Evolutionary conservation across 2,888 invertebrate genomes (phyloP).

Genomic region (Sminthurinus aureus): DNA sequence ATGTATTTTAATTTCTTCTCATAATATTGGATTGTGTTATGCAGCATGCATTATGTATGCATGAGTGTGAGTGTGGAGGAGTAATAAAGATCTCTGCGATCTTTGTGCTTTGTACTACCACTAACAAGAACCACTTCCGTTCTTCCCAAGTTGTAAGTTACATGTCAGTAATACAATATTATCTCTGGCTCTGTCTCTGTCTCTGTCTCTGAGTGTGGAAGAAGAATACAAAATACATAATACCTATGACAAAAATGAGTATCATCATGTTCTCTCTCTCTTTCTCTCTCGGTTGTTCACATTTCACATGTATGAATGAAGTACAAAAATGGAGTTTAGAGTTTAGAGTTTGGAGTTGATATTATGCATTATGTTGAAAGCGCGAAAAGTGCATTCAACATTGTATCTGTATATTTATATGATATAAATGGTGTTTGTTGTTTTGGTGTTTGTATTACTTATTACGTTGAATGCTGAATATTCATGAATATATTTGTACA

Average conservation of each 20-base stretch:
- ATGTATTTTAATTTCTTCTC: background rate
- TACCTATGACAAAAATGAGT: no score
- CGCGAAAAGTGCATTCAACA: background rate
- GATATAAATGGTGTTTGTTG: no score
- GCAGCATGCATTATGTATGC: background rate
- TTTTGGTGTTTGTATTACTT: no score
- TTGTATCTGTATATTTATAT: background rate
- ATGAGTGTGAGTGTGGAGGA: background rate
- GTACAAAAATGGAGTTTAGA: background rate
- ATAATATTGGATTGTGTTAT: background rate
- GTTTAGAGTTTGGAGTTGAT: no score
- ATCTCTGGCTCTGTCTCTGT: no score
- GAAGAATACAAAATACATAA: no score
- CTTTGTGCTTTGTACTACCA: background rate
- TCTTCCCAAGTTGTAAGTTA: background rate
- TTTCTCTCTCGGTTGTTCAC: background rate
- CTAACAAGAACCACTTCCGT: background rate
- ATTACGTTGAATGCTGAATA: no score
- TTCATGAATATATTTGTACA: no score
- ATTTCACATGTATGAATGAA: background rate
- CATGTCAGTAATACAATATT: no score
- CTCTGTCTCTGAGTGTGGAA: no score
- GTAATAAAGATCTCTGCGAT: background rate
- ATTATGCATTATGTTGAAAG: background rate
- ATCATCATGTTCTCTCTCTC: no score